Percentiles rank a stretch among this genome's conserved stretches.
Evolutionary conservation across 1,140 invertebrate species (phyloP).

Genomic region (Campoletis sonorensis): DNA sequence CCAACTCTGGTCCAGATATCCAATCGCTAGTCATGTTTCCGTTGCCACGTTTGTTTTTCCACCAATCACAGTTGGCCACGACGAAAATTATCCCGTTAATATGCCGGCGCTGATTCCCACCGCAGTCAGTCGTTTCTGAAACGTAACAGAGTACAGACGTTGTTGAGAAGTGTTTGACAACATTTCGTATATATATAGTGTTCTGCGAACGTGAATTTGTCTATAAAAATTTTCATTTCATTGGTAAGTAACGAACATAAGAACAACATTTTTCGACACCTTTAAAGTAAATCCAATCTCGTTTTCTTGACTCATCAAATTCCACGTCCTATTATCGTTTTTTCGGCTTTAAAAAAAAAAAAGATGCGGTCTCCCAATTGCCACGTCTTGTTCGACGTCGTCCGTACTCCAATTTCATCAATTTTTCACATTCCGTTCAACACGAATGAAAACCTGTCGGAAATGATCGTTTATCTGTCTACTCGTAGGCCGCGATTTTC

Average conservation of each 20-base stretch:
- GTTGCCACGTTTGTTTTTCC: slow-evolving; percentile 56
- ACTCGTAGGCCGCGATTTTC: too few species aligned
- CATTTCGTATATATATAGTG: not conserved
- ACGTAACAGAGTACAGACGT: slow-evolving; percentile 48
- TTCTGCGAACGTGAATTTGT: too few species aligned
- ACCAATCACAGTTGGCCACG: slow-evolving; percentile 77
- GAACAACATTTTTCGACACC: not conserved
- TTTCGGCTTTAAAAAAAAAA: not conserved
- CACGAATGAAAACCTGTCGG: not conserved
- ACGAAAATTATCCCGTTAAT: slow-evolving; percentile 75
- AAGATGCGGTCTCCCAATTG: slow-evolving; percentile 3
- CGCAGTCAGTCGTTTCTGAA: slow-evolving; percentile 69
- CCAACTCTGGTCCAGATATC: slow-evolving; percentile 72
- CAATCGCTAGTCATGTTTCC: slow-evolving; percentile 66
- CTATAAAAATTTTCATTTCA: slow-evolving; percentile 14
- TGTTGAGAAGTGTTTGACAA: slow-evolving; percentile 21
- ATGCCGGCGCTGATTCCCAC: slow-evolving; percentile 65
- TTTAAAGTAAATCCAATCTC: not conserved
- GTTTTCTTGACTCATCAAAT: too few species aligned
- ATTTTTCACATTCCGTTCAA: not conserved
- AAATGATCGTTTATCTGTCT: too few species aligned
- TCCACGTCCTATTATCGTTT: too few species aligned
- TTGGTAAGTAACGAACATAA: slow-evolving; percentile 17
- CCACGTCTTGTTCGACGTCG: slow-evolving; percentile 19
- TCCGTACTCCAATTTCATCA: not conserved